phyloP scores from a whole-genome alignment of 2,797 vertebrate genomes.

The Anguilla pacifica region DNA sequence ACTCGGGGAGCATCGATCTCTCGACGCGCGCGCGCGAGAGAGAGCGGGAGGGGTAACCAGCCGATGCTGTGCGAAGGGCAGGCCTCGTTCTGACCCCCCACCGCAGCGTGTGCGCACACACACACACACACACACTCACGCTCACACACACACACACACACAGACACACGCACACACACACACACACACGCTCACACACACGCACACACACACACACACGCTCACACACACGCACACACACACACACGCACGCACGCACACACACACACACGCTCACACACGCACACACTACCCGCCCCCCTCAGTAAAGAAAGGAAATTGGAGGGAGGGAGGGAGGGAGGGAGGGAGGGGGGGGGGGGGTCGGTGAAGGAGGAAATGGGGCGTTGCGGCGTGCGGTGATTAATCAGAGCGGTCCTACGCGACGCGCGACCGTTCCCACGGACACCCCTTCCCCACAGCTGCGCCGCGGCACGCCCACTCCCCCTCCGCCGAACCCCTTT shows the following conservation, averaged over 20 bases:
- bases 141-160: no score
- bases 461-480: background rate
- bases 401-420: slow-evolving; percentile 25
- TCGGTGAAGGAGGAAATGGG: slow-evolving; percentile 16
- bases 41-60: background rate
- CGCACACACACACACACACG: no score
- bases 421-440: background rate
- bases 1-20: background rate
- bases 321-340: background rate
- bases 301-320: slow-evolving; percentile 20
- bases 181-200: no score
- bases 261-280: no score
- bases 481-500: background rate
- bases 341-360: background rate
- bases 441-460: slow-evolving; percentile 15
- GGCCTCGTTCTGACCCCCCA: background rate
- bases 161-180: no score
- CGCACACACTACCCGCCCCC: no score
- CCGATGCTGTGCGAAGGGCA: background rate
- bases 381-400: background rate
- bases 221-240: no score
- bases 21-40: background rate
- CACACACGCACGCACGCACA: background rate
- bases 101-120: background rate
- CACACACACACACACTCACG: no score